Evolutionary conservation across 2,797 vertebrate genomes (phyloP), one percentile per base, ranked within the genome.

Genomic region (Dendrocincla fuliginosa): DNA sequence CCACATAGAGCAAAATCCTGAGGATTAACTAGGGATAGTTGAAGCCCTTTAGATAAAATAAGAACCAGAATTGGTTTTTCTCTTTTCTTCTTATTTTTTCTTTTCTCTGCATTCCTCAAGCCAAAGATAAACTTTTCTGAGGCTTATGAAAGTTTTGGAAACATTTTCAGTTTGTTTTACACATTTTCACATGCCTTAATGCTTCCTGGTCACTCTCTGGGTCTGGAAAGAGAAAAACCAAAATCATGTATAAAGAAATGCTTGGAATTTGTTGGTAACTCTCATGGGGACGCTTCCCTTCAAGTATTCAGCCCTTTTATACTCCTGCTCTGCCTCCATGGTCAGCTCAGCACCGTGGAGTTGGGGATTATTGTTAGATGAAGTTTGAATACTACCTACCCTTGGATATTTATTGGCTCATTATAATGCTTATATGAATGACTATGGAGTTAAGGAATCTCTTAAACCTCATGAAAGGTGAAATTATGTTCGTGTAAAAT

Each of bases 251-350:
- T 41, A 37, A 84, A 95, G 55, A 79, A 96, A 94, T 83, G 78
- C 47, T 41, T 92, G 87, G 92, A 81, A 94, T 93, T 95, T 95
- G 87, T 71, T 94, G 91, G 50, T 39, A 84, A 49, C 14, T 71
- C 89, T 42, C 76, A 13, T n/a, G 91, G 82, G 79, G 91, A 59
- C 20, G 24, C 32, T 89, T 73, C 23, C 37, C 23, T 90, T 80
- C 42, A 85, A 65, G 41, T 42, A 63, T 59, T 83, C 47, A 59
- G 9, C 24, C 8, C 2, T 81, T 94, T 93, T 37, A 68, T 61
- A 4, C 37, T 78, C 11, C 16, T 59, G 1, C 55, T 92, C 56
- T 78, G 20, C 20, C 52, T 67, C 69, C 57, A 9, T 12, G 35
- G 64, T 63, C 93, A 89, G 65, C 57, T 84, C 55, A 73, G 69